Evolutionary conservation across 2,797 vertebrate species (phyloP), one percentile per base, ranked within the genome.

Genomic region (Rhinophrynus dorsalis): DNA sequence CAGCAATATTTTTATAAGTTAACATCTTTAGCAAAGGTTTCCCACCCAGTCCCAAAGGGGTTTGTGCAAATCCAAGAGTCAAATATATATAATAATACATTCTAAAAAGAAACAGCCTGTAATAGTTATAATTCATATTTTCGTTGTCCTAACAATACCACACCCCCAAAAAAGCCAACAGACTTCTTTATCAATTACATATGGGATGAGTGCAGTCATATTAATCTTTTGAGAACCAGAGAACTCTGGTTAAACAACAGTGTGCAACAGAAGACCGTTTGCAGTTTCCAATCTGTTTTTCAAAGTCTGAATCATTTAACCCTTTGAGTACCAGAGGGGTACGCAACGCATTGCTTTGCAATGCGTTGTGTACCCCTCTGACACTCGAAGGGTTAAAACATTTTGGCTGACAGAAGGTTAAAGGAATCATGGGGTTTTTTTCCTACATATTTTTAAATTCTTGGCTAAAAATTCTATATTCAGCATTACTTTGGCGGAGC

Each of bases 41-140:
- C 80, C 77, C 67, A 67, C 78, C 83, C 68, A 68, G 75, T 82
- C 78, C 80, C 79, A 70, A 61, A 77, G 70, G 80, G 27, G 18
- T 75, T 2, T 9, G 37, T 75, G 44, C 76, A 74, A 44, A 66
- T 61, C 58, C 74, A 67, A 61, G 37, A 73, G 68, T 50, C 54
- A 67, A 78, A 80, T 79, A 68, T 2, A 1, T 76, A 18, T 18
- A 66, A 66, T 68, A 76, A 66, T 1, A 21, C 75, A 84, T 80
- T 57, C 56, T 78, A 51, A 80, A n/a, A 81, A 80, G 3, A 26
- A 66, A 56, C 69, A 59, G 52, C 11, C 67, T 30, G 51, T 15
- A n/a, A 59, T 51, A 18, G 50, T 57, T 56, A 47, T 48, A 63
- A 59, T 51, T 66, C 55, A 35, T 59, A 66, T 73, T 35, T 56